Percentiles rank a stretch among this genome's conserved stretches.
phyloP scores from a whole-genome alignment of 2,113 vertebrate species.

The Albula glossodonta region DNA sequence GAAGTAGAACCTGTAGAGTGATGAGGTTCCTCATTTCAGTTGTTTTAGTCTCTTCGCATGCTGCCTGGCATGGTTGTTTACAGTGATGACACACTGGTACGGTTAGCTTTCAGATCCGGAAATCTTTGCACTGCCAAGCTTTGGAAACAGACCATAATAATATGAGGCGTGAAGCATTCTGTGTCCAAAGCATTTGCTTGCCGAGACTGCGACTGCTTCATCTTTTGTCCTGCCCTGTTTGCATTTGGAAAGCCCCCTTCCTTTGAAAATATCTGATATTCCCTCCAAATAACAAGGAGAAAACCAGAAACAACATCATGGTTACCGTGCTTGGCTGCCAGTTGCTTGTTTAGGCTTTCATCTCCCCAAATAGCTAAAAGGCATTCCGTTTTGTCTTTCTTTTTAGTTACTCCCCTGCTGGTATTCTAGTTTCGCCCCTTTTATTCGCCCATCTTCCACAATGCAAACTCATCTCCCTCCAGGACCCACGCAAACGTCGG shows the following conservation, averaged over 20 bases:
- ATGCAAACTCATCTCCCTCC: not conserved
- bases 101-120: too few relatives aligned
- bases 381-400: not conserved
- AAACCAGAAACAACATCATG: not conserved
- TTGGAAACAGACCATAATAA: too few relatives aligned
- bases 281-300: not conserved
- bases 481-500: not conserved
- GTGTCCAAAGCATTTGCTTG: not conserved
- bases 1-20: too few relatives aligned
- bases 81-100: too few relatives aligned
- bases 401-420: not conserved
- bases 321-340: not conserved
- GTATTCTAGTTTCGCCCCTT: not conserved
- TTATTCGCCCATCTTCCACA: not conserved
- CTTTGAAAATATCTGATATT: not conserved
- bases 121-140: too few relatives aligned
- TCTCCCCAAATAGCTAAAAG: constrained; percentile 1
- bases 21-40: too few relatives aligned
- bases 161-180: not conserved
- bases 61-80: too few relatives aligned
- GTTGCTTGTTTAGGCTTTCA: not conserved
- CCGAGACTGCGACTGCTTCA: not conserved
- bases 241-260: not conserved
- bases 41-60: too few relatives aligned
- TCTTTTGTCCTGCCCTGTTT: not conserved